Conservation (phyloP, 1,140 invertebrate genomes). For the Drosophila subobscura region DNA sequence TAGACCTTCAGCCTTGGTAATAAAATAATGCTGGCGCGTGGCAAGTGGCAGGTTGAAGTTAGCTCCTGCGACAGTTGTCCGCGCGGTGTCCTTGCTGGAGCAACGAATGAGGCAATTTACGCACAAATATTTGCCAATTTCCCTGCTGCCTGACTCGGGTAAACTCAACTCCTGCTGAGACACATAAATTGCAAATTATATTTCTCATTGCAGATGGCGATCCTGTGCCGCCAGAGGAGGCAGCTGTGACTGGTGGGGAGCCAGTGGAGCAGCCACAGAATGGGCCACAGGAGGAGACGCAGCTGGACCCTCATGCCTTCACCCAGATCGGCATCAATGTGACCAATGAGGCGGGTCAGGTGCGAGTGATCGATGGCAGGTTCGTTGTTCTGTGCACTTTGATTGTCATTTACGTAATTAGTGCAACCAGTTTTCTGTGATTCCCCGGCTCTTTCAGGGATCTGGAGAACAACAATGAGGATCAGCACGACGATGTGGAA, state of each 20-base stretch:
- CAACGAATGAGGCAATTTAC: constrained; percentile 47
- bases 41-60: constrained; percentile 16
- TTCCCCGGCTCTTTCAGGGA: constrained; percentile 66
- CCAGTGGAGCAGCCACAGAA: constrained; percentile 28
- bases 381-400: constrained; percentile 72
- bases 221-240: constrained; percentile 62
- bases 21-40: constrained; percentile 47
- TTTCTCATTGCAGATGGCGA: constrained; percentile 56
- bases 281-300: constrained; percentile 56
- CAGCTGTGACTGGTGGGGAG: constrained; percentile 10
- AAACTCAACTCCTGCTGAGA: neutral
- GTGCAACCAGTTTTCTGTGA: constrained; percentile 81
- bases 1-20: constrained; percentile 37
- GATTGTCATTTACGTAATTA: constrained; percentile 78
- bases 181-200: neutral
- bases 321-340: constrained; percentile 82
- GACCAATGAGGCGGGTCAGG: constrained; percentile 80
- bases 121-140: constrained; percentile 54
- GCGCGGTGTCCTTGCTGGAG: constrained; percentile 28
- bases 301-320: constrained; percentile 49
- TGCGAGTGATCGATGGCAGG: constrained; percentile 76
- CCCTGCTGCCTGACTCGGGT: constrained; percentile 12
- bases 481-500: constrained; percentile 75
- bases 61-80: constrained; percentile 30
- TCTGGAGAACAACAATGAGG: constrained; percentile 80